Conservation (phyloP, 2,113 vertebrate species). For the Todiramphus chloris region DNA sequence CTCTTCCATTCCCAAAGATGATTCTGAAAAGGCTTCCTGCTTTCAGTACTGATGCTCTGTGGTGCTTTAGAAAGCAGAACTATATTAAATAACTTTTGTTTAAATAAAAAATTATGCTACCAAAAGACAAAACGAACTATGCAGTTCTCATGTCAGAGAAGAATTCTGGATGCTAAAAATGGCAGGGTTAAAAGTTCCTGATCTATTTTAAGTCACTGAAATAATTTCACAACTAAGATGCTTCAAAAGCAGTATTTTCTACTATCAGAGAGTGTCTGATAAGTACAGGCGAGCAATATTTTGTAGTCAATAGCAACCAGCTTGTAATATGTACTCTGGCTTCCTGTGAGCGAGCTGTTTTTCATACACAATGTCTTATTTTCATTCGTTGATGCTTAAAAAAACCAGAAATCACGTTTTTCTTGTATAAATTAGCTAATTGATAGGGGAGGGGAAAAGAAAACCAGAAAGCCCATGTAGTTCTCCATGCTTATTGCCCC, state of each 20-base stretch:
- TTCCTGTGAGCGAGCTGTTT: background rate
- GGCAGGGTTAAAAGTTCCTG: background rate
- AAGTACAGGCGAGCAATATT: slow-evolving; percentile 23
- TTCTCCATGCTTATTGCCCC: background rate
- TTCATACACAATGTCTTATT: background rate
- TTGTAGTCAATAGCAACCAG: slow-evolving; percentile 58
- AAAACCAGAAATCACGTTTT: background rate
- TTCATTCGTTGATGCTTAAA: slow-evolving; percentile 5
- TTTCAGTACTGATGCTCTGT: background rate
- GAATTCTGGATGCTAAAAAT: background rate
- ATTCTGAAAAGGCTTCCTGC: background rate
- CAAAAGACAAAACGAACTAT: background rate
- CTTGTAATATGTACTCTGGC: background rate
- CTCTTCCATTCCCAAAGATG: background rate
- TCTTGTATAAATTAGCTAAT: background rate
- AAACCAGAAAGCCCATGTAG: background rate
- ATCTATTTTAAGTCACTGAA: slow-evolving; percentile 3
- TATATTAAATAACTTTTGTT: background rate
- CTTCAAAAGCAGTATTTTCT: background rate
- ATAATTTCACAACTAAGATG: background rate
- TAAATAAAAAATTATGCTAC: background rate
- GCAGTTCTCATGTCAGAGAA: background rate
- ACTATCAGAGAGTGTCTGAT: background rate
- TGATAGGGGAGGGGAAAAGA: background rate
- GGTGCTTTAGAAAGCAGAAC: background rate